Conservation (phyloP, 2,113 vertebrate species). For the Amphiprion ocellaris region DNA sequence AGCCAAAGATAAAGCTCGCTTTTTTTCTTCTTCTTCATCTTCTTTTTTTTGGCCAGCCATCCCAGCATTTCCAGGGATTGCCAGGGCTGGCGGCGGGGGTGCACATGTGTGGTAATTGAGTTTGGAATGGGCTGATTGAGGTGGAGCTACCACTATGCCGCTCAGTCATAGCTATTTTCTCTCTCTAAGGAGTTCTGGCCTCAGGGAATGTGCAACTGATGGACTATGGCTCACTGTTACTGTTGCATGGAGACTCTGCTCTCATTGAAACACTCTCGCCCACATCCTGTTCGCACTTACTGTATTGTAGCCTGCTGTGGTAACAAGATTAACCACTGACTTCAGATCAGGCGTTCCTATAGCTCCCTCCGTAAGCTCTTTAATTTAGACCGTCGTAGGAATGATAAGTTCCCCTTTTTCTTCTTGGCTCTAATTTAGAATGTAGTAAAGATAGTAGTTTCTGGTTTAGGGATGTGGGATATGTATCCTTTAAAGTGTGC, state of each 20-base stretch:
- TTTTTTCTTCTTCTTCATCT: background rate
- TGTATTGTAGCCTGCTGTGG: slow-evolving; percentile 23
- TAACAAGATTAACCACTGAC: slow-evolving; percentile 56
- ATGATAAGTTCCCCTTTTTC: background rate
- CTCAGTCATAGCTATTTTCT: slow-evolving; percentile 72
- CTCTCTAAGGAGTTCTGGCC: slow-evolving; percentile 61
- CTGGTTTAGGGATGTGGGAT: background rate
- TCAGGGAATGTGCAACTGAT: slow-evolving; percentile 34
- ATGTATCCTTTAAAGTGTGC: background rate
- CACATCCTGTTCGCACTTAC: slow-evolving; percentile 35
- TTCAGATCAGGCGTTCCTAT: slow-evolving; percentile 14
- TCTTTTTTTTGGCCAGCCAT: slow-evolving; percentile 34
- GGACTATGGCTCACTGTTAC: slow-evolving; percentile 45
- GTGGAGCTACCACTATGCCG: slow-evolving; percentile 66
- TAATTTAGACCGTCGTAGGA: slow-evolving; percentile 2
- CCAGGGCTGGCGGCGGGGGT: slow-evolving; percentile 47
- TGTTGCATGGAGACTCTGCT: slow-evolving; percentile 28
- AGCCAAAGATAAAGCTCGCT: slow-evolving; percentile 65
- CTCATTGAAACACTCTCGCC: slow-evolving; percentile 17
- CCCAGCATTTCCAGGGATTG: slow-evolving; percentile 55
- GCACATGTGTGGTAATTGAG: slow-evolving; percentile 79
- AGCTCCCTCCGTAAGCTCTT: slow-evolving; percentile 8
- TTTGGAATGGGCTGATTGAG: slow-evolving; percentile 75
- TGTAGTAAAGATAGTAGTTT: background rate
- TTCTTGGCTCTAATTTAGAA: slow-evolving; percentile 7